Evolutionary conservation across 2,113 vertebrate species (phyloP).

Genomic region (Otolemur garnettii): DNA sequence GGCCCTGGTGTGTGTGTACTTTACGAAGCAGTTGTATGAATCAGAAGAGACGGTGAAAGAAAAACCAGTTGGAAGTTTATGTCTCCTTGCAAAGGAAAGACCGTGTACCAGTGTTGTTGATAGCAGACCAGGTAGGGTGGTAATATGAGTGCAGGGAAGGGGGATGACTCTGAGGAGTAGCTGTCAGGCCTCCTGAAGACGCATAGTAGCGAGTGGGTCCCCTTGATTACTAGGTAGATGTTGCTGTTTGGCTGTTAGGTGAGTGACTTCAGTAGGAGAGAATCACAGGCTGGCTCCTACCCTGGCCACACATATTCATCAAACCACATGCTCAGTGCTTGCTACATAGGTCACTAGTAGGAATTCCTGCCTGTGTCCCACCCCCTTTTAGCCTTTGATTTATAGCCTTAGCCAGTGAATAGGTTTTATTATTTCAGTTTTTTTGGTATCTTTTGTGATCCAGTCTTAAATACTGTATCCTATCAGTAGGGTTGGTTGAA

Average conservation of each 20-base stretch:
- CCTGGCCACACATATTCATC: neutral
- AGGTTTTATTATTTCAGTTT: neutral
- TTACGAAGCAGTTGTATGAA: neutral
- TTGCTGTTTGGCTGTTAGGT: neutral
- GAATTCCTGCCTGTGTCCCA: neutral
- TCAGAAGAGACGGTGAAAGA: neutral
- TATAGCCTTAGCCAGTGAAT: neutral
- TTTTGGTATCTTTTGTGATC: neutral
- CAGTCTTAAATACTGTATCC: neutral
- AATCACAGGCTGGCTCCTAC: neutral
- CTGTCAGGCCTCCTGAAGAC: neutral
- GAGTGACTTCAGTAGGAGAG: neutral
- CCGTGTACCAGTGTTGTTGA: neutral
- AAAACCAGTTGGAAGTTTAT: neutral
- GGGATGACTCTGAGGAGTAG: neutral
- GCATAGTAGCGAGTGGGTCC: accelerated
- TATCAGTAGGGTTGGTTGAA: neutral
- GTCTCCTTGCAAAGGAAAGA: neutral
- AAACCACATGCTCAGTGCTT: neutral
- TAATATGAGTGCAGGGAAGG: neutral
- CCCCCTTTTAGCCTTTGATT: neutral
- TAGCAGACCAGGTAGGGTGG: neutral
- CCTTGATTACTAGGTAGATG: neutral
- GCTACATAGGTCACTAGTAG: neutral
- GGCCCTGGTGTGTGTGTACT: neutral